These are phyloP conservation scores for Epirrhoe tristata DNA, from an alignment of 2,888 invertebrate genomes.

Conservation along the genomic window DNA sequence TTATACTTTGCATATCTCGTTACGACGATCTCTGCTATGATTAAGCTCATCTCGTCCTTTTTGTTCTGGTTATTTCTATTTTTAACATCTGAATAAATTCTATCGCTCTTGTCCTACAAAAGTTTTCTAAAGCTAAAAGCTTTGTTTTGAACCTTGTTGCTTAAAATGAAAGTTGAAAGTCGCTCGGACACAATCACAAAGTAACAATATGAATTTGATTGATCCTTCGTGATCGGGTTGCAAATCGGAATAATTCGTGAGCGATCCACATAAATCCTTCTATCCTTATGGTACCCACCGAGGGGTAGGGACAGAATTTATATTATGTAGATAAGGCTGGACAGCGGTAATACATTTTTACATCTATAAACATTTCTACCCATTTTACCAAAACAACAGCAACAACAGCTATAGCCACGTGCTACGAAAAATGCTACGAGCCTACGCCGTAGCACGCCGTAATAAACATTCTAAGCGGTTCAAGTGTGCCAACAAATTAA, in stretches of 20 bases:
- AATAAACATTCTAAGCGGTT: not conserved
- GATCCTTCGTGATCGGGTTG: conserved; percentile 45
- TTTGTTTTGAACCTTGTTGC: conserved; percentile 28
- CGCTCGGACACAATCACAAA: conserved; percentile 30
- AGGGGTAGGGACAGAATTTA: conserved; percentile 32
- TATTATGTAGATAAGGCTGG: conserved; percentile 18
- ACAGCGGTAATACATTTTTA: not conserved
- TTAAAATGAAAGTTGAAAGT: conserved; percentile 32
- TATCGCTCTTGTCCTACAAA: conserved; percentile 25
- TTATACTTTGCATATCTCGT: conserved; percentile 51
- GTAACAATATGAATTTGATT: conserved; percentile 47
- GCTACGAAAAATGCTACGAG: conserved; percentile 6
- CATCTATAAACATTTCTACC: not conserved
- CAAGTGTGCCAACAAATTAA: conserved; percentile 6
- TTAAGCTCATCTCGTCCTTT: conserved; percentile 35
- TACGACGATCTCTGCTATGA: conserved; percentile 39
- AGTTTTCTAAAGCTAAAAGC: not conserved
- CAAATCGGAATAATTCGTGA: conserved; percentile 44
- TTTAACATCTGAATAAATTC: conserved; percentile 26
- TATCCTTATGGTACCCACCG: conserved; percentile 28
- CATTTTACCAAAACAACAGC: not conserved
- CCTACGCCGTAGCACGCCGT: conserved; percentile 10
- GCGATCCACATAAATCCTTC: conserved; percentile 40
- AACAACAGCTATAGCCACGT: not conserved
- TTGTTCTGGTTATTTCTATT: conserved; percentile 28